Evolutionary conservation across 2,113 vertebrate genomes (phyloP).

Genomic region (Saimiri boliviensis): DNA sequence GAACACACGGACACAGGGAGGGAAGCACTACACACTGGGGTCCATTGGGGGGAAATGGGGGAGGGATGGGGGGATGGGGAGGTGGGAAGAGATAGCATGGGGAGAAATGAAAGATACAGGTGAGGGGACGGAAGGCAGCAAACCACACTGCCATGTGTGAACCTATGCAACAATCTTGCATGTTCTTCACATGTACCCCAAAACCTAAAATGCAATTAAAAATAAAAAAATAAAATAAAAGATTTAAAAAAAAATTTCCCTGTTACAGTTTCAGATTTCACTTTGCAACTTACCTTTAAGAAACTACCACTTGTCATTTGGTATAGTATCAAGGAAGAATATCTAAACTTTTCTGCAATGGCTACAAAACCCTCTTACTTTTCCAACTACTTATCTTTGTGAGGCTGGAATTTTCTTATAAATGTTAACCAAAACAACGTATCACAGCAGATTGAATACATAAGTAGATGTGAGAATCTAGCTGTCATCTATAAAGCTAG

Average conservation of each 20-base stretch:
- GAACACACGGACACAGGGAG: too few species aligned
- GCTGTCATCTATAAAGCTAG: background rate
- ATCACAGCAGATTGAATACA: background rate
- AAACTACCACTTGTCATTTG: background rate
- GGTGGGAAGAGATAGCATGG: too few species aligned
- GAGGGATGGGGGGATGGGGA: too few species aligned
- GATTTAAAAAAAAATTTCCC: background rate
- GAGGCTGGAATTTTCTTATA: background rate
- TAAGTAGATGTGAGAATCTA: background rate
- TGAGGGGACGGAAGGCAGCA: too few species aligned
- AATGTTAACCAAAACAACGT: background rate
- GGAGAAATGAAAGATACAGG: too few species aligned
- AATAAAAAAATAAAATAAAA: too few species aligned
- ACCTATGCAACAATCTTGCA: too few species aligned
- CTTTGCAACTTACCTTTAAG: background rate
- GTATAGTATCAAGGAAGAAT: background rate
- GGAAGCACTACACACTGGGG: too few species aligned
- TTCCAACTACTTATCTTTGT: background rate
- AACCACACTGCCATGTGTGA: too few species aligned
- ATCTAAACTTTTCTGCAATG: background rate
- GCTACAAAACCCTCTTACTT: background rate
- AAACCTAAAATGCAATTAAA: too few species aligned
- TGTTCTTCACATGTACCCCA: too few species aligned
- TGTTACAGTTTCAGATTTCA: conserved; percentile 5
- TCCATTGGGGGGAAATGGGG: too few species aligned